Evolutionary conservation across 2,888 invertebrate genomes (phyloP), one percentile per base, ranked within the genome.

Genomic region (Chymomyza caudatula): DNA sequence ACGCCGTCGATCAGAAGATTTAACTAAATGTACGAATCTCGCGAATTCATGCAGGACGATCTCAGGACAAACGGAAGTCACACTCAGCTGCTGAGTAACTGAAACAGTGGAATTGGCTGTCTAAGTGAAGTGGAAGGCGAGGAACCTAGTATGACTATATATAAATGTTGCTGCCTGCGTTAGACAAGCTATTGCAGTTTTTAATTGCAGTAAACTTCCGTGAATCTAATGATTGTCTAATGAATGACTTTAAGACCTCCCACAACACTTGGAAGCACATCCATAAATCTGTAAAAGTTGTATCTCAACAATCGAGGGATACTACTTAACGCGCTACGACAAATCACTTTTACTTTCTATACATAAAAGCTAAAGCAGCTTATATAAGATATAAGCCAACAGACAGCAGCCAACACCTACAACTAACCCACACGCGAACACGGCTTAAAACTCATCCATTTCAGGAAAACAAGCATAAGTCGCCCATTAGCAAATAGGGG

Each of bases 401-500:
- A 37, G 29, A 37, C 29, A 37, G 29, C 29, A 13, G 29, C 29
- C 29, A 37, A 37, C 49, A 59, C 52, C 8, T 15, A 22, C 25
- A 58, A 15, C 11, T 65, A 69, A 65, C 73, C 75, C 77, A 77
- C 77, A 77, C 77, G 74, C 62, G 55, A 69, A 78, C 78, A 75
- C 81, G 77, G 11, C 29, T 1, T 11, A 37, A 37, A 37, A 37
- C 76, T 81, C 80, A 81, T 84, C 80, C 80, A 81, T 84, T 81
- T 62, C 64, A 47, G 15, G 17, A 47, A 17, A 17, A 47, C 3
- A 13, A 0, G 17, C 29, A 37, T 37, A 37, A 84, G 84, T 75
- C 75, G 68, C 75, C 80, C 80, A 80, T 80, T 80, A 80, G 80
- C 73, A 65, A 76, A 77, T 53, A 65, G 76, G 66, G 73, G 79